Base-by-base conservation (phyloP, 2,113 vertebrate genomes). In the Dromiciops gliroides region DNA sequence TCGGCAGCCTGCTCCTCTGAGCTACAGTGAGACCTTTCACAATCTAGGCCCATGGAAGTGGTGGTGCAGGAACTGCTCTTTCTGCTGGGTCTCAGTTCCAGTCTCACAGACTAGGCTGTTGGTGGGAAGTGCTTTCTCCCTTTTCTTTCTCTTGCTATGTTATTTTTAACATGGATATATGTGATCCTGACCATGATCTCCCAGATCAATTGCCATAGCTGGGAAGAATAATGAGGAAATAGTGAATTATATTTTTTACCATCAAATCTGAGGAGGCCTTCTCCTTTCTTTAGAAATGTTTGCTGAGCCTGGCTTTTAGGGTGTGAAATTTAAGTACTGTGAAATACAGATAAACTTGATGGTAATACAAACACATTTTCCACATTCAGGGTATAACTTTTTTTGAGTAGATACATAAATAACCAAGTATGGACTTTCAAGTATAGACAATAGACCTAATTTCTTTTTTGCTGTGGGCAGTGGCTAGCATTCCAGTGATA, bases 341-440 rank as follows among this genome's bases (percentile, higher is more conserved):
- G 94, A 48, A 88, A 90, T 50, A 51, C 37, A 23, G 37, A 0
- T 48, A 48, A 67, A 50, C 67, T 16, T 67, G n/a, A 44, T 53
- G 50, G 48, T 48, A 50, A 48, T 93, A 48, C 56, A 92, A 11
- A 48, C 11, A 56, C 28, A 83, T 28, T 0, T 1, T 4, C 50
- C 50, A 26, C 31, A 37, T 67, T 90, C 53, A 24, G n/a, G 60
- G 91, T 44, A 31, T 48, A 23, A 1, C n/a, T 91, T 95, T 60
- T 83, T 67, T 48, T 94, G 31, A 10, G 93, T 96, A 94, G 95
- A 96, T 94, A 96, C 24, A 93, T 95, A 90, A 91, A 31, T 12
- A 52, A 52, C 12, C 90, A 90, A 24, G 44, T 50, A 23, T 53
- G 89, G 94, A 93, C 91, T 47, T 53, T 83, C 48, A 56, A 10